Percentiles rank a stretch among this genome's conserved stretches.
Conservation (phyloP, 2,113 vertebrate species). For the Callaeas wilsoni region DNA sequence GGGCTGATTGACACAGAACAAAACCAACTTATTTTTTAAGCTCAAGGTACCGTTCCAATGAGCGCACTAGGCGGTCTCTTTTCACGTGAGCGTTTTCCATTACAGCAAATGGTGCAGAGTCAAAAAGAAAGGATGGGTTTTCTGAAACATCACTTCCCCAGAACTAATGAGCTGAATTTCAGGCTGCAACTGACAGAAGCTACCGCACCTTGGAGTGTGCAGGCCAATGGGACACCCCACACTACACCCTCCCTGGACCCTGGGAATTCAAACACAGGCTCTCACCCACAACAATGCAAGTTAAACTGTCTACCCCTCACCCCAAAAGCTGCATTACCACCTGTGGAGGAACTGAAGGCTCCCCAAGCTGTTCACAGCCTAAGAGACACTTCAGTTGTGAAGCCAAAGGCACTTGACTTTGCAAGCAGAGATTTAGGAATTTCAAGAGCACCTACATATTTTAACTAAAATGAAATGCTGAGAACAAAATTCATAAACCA, state of each 20-base stretch:
- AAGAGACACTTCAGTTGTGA: not conserved
- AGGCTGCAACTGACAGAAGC: not conserved
- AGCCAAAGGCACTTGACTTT: not conserved
- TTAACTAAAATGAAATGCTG: not conserved
- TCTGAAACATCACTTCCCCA: not conserved
- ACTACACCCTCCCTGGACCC: not conserved
- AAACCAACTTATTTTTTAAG: not conserved
- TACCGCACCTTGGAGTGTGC: accelerated
- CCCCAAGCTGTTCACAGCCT: accelerated
- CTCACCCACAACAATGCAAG: not conserved
- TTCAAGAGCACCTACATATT: not conserved
- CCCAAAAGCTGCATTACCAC: not conserved
- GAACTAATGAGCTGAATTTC: not conserved
- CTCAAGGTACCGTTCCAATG: not conserved
- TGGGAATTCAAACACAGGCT: not conserved
- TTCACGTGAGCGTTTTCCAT: not conserved
- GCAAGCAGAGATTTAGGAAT: not conserved
- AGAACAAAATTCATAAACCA: not conserved
- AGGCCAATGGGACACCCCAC: not conserved
- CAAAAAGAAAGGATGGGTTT: not conserved
- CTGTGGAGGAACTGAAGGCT: not conserved
- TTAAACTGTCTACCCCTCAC: not conserved
- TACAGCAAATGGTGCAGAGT: not conserved
- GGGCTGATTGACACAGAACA: not conserved
- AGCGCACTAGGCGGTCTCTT: not conserved